A percentile compares a stretch with the other conserved stretches of the same genome.
Evolutionary conservation across 2,888 invertebrate genomes (phyloP).

Genomic region (Tetrapedia diversipes): DNA sequence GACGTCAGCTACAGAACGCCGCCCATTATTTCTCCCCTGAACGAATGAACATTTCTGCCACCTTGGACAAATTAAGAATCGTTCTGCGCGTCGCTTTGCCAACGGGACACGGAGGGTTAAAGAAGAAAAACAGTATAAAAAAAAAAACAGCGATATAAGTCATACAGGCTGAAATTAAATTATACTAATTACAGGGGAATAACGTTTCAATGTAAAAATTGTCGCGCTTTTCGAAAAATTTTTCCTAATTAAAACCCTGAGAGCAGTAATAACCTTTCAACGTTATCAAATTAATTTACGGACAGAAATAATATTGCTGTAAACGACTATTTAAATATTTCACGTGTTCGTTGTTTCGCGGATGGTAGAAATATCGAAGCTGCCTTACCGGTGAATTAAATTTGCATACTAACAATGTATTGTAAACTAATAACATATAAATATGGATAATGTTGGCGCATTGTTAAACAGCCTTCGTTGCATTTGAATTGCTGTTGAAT

Average conservation of each 20-base stretch:
- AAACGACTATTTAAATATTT: too few species aligned
- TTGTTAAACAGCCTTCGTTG: neutral
- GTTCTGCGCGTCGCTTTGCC: constrained; percentile 2
- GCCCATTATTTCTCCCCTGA: constrained; percentile 53
- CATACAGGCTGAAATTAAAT: too few species aligned
- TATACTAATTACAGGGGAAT: too few species aligned
- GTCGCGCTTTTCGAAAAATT: neutral
- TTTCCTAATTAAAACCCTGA: too few species aligned
- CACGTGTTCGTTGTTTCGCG: too few species aligned
- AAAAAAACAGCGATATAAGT: too few species aligned
- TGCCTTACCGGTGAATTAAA: neutral
- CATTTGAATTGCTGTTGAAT: constrained; percentile 1
- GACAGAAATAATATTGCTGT: too few species aligned
- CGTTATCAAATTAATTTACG: too few species aligned
- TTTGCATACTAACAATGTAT: constrained; percentile 20
- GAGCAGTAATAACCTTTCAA: too few species aligned
- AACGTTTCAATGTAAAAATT: too few species aligned
- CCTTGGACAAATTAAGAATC: constrained; percentile 45
- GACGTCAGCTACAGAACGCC: constrained; percentile 57
- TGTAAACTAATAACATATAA: constrained; percentile 5
- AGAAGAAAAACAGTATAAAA: too few species aligned
- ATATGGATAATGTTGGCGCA: constrained; percentile 13
- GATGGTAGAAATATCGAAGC: neutral
- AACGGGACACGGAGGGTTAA: too few species aligned
- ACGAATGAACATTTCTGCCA: constrained; percentile 43